phyloP scores from a whole-genome alignment of 2,113 vertebrate species.

The Nannospalax galili region DNA sequence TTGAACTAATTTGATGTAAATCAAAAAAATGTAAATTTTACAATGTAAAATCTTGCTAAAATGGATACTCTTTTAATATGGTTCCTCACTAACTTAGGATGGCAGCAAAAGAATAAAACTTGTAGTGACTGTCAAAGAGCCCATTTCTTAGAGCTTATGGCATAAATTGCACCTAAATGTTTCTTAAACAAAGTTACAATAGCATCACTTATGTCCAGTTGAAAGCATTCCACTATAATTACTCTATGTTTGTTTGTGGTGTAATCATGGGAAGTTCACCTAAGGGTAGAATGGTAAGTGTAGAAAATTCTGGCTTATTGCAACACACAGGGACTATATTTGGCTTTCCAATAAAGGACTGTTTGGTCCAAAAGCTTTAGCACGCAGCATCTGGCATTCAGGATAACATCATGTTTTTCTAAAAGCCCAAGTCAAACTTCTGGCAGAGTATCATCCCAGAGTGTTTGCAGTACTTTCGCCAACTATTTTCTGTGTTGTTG shows the following conservation, averaged over 20 bases:
- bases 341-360: conserved; percentile 72
- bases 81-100: neutral
- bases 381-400: conserved; percentile 78
- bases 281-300: conserved; percentile 74
- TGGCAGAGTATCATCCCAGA: conserved; percentile 44
- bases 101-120: neutral
- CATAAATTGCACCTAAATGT: conserved; percentile 22
- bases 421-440: conserved; percentile 65
- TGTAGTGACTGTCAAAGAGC: conserved; percentile 10
- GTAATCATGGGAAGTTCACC: conserved; percentile 74
- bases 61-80: neutral
- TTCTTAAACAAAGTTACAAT: conserved; percentile 35
- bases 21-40: too few species aligned
- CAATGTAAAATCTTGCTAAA: neutral
- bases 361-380: conserved; percentile 71
- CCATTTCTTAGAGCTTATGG: neutral
- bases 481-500: conserved; percentile 39
- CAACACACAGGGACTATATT: conserved; percentile 70
- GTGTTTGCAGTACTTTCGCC: conserved; percentile 18
- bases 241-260: conserved; percentile 69
- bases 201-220: conserved; percentile 38
- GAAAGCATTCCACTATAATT: conserved; percentile 73
- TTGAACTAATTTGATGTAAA: conserved; percentile 4
- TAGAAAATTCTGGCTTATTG: conserved; percentile 68
- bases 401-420: conserved; percentile 79